Percentiles rank a stretch among this genome's conserved stretches.
Evolutionary conservation across 2,113 vertebrate species (phyloP).

Genomic region (Parotia lawesii): DNA sequence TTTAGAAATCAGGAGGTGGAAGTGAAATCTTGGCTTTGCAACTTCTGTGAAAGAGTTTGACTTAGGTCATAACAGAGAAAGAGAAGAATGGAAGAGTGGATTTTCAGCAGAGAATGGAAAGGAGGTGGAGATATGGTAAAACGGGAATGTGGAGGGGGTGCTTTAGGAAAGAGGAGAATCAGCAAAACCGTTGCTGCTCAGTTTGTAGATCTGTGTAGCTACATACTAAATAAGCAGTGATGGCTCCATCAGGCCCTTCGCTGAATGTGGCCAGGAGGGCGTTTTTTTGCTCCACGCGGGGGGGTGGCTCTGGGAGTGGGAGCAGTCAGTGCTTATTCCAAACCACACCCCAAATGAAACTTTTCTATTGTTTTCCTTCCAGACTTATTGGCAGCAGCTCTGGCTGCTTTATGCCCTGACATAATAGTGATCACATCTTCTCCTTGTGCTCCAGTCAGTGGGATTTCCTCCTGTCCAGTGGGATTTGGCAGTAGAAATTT

Average conservation of each 20-base stretch:
- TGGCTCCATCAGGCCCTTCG: not conserved
- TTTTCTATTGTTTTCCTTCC: not conserved
- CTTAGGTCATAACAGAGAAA: not conserved
- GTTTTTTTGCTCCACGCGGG: not conserved
- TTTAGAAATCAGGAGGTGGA: not conserved
- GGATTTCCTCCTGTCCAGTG: slow-evolving; percentile 11
- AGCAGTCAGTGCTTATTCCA: not conserved
- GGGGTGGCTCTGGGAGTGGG: not conserved
- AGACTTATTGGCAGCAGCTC: not conserved
- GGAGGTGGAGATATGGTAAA: not conserved
- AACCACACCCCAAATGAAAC: not conserved
- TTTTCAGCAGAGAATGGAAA: not conserved
- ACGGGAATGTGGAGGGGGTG: not conserved
- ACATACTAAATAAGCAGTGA: not conserved
- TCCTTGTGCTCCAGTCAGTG: not conserved
- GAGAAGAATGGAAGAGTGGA: not conserved
- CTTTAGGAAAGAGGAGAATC: not conserved
- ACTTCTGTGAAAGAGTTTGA: not conserved
- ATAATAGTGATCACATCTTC: slow-evolving; percentile 19
- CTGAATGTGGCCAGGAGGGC: not conserved
- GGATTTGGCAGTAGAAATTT: slow-evolving; percentile 46
- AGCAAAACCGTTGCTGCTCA: not conserved
- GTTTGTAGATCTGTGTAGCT: not conserved
- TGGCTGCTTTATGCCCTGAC: not conserved
- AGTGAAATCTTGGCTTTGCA: not conserved